Conservation (phyloP, 2,888 invertebrate genomes). For the Scaptomyza tumidula region DNA sequence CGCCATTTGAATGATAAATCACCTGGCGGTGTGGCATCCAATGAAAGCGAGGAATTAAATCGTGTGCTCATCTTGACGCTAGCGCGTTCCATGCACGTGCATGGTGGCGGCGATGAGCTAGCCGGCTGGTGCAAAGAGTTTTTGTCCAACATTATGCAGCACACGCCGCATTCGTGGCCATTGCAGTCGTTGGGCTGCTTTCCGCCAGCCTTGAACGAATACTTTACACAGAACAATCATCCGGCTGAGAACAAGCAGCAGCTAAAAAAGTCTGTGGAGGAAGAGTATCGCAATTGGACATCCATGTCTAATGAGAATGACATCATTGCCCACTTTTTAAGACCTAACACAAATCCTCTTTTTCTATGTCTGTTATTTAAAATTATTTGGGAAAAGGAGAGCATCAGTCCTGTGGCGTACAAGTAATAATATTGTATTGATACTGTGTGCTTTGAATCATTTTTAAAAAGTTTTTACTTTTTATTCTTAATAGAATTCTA, state of each 20-base stretch:
- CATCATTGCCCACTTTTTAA: conserved; percentile 97
- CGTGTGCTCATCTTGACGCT: conserved; percentile 96
- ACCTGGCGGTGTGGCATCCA: conserved; percentile 89
- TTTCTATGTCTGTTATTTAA: conserved; percentile 98
- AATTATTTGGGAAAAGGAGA: conserved; percentile 96
- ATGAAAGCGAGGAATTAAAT: conserved; percentile 97
- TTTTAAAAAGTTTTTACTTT: conserved; percentile 20
- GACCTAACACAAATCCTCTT: conserved; percentile 95
- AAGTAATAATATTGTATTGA: conserved; percentile 87
- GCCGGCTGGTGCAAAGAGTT: conserved; percentile 95
- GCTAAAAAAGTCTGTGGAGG: conserved; percentile 96
- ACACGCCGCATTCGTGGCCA: conserved; percentile 98
- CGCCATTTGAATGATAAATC: conserved; percentile 96
- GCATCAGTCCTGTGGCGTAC: conserved; percentile 97
- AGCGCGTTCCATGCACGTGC: conserved; percentile 97
- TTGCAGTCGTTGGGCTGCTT: conserved; percentile 96
- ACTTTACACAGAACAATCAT: conserved; percentile 93
- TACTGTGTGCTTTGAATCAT: not conserved
- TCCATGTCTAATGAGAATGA: conserved; percentile 99
- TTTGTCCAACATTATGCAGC: conserved; percentile 94
- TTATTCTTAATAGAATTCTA: conserved; percentile 88
- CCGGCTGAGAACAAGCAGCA: conserved; percentile 95
- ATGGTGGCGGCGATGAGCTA: conserved; percentile 87
- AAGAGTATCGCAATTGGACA: conserved; percentile 98
- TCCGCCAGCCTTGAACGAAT: conserved; percentile 94